phyloP scores from a whole-genome alignment of 2,888 invertebrate species.

The Nephrotoma guestfalica region DNA sequence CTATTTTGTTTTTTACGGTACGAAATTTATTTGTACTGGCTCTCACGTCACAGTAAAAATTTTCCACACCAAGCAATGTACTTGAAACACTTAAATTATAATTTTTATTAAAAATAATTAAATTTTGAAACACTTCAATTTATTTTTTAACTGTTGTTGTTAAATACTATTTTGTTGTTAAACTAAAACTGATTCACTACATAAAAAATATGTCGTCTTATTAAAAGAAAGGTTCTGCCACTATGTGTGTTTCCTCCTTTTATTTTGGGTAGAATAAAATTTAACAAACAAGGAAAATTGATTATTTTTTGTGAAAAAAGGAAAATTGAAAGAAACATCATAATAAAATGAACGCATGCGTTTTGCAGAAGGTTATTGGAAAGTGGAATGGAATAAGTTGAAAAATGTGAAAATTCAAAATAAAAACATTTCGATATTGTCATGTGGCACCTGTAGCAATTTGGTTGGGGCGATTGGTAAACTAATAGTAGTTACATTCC shows the following conservation, averaged over 20 bases:
- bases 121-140: neutral
- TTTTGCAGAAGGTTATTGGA: neutral
- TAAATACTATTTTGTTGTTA: too few relatives aligned
- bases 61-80: neutral
- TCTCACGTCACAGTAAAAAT: neutral
- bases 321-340: neutral
- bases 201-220: neutral
- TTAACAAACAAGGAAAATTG: neutral
- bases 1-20: neutral
- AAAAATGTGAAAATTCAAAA: neutral
- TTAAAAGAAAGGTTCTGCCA: neutral
- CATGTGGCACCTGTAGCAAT: neutral
- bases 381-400: neutral
- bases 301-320: neutral
- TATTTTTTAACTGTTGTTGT: neutral
- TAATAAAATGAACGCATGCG: neutral
- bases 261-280: neutral
- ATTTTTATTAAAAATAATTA: neutral
- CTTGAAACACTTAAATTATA: neutral
- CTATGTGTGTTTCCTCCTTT: neutral
- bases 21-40: neutral
- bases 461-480: neutral
- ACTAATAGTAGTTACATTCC: too few relatives aligned
- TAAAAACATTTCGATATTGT: neutral
- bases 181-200: neutral